A percentile compares a stretch with the other conserved stretches of the same genome.
These are phyloP conservation scores for Xylota sylvarum DNA, from an alignment of 2,888 invertebrate genomes.

Conservation along the genomic window DNA sequence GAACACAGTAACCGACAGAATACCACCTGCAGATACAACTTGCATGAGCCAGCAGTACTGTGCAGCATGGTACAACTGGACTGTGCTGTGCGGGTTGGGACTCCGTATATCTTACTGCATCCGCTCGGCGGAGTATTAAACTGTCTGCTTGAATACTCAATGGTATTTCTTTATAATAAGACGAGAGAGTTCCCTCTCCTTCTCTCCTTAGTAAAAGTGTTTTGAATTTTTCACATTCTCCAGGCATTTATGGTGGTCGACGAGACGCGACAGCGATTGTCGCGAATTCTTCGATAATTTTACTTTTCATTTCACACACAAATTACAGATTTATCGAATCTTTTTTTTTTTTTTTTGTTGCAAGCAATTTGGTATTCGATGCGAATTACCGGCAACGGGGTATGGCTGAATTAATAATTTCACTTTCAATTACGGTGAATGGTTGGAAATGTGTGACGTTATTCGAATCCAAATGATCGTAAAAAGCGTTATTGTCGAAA, in stretches of 20 bases:
- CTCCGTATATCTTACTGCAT: background rate
- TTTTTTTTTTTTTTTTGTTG: too few relatives aligned
- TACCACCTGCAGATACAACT: conserved; percentile 70
- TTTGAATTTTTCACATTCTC: conserved; percentile 66
- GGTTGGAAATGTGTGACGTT: background rate
- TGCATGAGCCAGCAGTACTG: conserved; percentile 42
- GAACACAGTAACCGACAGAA: conserved; percentile 43
- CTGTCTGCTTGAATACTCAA: conserved; percentile 15
- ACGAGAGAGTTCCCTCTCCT: background rate
- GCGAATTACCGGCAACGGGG: conserved; percentile 12
- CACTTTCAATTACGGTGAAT: conserved; percentile 49
- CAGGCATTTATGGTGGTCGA: conserved; percentile 9
- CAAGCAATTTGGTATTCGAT: conserved; percentile 4
- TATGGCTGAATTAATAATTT: conserved; percentile 53
- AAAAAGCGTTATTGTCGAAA: too few relatives aligned
- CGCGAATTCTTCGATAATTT: conserved; percentile 59
- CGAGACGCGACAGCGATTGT: conserved; percentile 38
- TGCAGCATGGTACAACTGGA: conserved; percentile 38
- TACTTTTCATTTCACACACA: conserved; percentile 68
- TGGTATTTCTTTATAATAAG: conserved; percentile 26
- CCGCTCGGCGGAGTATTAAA: background rate
- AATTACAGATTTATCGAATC: conserved; percentile 64
- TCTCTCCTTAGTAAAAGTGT: conserved; percentile 40
- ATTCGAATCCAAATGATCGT: background rate
- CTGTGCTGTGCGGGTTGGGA: conserved; percentile 14